Evolutionary conservation across 2,113 vertebrate species (phyloP).

Genomic region (mouse (Mus musculus)): GRCm39 chr2:97325001-97325500

Average conservation of each 20-base stretch:
- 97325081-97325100: constrained; percentile 11
- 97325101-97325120: background rate
- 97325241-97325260: background rate
- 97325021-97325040: background rate
- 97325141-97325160: constrained; percentile 15
- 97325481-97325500: background rate
- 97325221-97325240: background rate
- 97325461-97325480: background rate
- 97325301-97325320: background rate
- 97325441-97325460: background rate
- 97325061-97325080: background rate
- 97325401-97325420: background rate
- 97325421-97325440: background rate
- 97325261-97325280: background rate
- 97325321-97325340: background rate
- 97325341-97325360: background rate
- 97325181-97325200: background rate
- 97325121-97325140: constrained; percentile 1
- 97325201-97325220: background rate
- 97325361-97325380: background rate
- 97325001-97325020: constrained; percentile 37
- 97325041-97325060: background rate
- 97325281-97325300: background rate
- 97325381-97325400: too few species aligned
- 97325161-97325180: background rate